Percentiles rank a stretch among this genome's conserved stretches.
These are phyloP conservation scores for Phrynocephalus forsythii DNA, from an alignment of 2,797 vertebrate species.

Conservation along the genomic window DNA sequence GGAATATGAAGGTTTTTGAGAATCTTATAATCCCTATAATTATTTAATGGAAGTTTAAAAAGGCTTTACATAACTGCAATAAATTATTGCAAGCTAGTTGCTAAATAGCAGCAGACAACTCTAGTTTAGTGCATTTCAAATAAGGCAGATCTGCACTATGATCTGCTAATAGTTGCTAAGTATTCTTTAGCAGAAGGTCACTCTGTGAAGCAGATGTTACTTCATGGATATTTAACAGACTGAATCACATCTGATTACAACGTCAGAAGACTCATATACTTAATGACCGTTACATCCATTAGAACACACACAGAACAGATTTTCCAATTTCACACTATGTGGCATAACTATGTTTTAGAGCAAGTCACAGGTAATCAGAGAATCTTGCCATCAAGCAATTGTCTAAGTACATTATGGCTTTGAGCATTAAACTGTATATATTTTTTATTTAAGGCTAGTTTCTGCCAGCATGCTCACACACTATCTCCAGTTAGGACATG, in stretches of 20 bases:
- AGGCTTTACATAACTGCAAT: constrained; percentile 84
- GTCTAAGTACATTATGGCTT: constrained; percentile 51
- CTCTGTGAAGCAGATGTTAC: constrained; percentile 96
- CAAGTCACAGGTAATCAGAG: constrained; percentile 72
- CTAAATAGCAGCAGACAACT: constrained; percentile 78
- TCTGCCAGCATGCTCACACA: constrained; percentile 7
- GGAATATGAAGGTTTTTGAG: constrained; percentile 78
- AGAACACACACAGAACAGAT: constrained; percentile 91
- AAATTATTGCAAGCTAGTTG: constrained; percentile 80
- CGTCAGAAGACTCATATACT: constrained; percentile 94
- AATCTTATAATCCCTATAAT: constrained; percentile 82
- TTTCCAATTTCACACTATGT: constrained; percentile 89
- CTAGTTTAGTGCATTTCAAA: constrained; percentile 79
- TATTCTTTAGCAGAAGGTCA: constrained; percentile 96
- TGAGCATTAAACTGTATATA: constrained; percentile 24
- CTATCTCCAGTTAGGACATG: constrained; percentile 27
- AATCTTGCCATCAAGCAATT: constrained; percentile 42
- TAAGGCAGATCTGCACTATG: constrained; percentile 78
- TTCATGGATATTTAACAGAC: constrained; percentile 95
- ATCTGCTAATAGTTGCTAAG: constrained; percentile 87
- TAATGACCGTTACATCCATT: constrained; percentile 98
- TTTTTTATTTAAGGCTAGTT: constrained; percentile 45
- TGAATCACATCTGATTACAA: constrained; percentile 98
- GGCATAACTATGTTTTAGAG: constrained; percentile 65
- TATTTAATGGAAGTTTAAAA: constrained; percentile 78